Conservation (phyloP, 2,888 invertebrate species). For the Leucophora obtusa region DNA sequence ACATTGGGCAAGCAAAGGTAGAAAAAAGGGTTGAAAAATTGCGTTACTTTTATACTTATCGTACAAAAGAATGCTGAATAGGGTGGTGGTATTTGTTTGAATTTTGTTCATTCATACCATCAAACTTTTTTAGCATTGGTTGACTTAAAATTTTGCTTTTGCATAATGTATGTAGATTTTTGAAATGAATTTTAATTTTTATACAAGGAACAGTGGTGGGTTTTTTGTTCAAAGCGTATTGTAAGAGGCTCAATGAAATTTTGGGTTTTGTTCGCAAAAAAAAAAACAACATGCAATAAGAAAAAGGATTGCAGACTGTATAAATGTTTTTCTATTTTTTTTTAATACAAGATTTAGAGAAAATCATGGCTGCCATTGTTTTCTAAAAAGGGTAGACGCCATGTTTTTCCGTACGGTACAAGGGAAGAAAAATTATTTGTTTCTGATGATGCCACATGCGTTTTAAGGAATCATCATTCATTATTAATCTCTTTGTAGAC, state of each 20-base stretch:
- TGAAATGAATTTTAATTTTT: constrained; percentile 73
- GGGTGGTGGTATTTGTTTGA: constrained; percentile 35
- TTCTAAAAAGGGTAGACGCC: constrained; percentile 52
- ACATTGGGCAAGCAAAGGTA: constrained; percentile 23
- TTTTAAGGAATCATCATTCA: constrained; percentile 71
- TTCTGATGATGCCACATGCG: constrained; percentile 74
- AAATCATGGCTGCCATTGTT: constrained; percentile 66
- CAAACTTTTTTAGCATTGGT: constrained; percentile 31
- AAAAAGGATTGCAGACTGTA: constrained; percentile 46
- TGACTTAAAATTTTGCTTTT: constrained; percentile 42
- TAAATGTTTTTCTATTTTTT: constrained; percentile 36
- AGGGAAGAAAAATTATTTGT: constrained; percentile 69
- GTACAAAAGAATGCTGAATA: constrained; percentile 28
- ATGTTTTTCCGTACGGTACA: constrained; percentile 51
- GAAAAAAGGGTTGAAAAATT: constrained; percentile 56
- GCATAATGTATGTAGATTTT: constrained; percentile 65
- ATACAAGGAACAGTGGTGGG: constrained; percentile 29
- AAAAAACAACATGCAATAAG: constrained; percentile 38
- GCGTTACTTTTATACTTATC: constrained; percentile 47
- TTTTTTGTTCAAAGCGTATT: not conserved
- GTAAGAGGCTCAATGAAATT: constrained; percentile 45
- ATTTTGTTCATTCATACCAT: constrained; percentile 13
- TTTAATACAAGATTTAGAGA: constrained; percentile 61
- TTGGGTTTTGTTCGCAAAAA: not conserved
- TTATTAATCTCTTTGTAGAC: constrained; percentile 62